Evolutionary conservation across 2,113 vertebrate species (phyloP).

Genomic region (Onychorhynchus coronatus): DNA sequence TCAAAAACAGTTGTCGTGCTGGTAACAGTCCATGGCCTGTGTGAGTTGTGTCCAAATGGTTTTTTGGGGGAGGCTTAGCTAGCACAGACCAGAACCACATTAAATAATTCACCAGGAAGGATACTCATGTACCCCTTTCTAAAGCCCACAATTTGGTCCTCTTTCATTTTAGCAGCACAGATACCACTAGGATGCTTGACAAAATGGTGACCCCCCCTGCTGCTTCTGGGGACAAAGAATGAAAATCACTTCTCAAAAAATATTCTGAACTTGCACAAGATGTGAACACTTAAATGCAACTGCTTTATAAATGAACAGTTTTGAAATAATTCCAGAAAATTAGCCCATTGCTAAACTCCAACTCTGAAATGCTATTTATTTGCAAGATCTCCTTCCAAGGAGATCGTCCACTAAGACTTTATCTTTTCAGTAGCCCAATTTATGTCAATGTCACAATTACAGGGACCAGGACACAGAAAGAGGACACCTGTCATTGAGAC

Average conservation of each 20-base stretch:
- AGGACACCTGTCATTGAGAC: slow-evolving; percentile 68
- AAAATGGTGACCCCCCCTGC: not conserved
- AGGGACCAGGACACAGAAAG: slow-evolving; percentile 65
- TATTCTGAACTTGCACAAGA: not conserved
- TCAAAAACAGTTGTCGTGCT: not conserved
- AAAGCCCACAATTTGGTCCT: not conserved
- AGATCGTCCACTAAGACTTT: slow-evolving; percentile 56
- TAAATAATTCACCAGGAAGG: not conserved
- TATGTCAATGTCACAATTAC: slow-evolving; percentile 38
- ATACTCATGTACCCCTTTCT: not conserved
- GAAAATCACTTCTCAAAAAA: not conserved
- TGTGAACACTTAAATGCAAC: not conserved
- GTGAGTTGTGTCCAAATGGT: not conserved
- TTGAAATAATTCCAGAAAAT: not conserved
- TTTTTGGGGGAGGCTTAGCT: not conserved
- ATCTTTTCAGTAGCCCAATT: slow-evolving; percentile 77
- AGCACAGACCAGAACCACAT: not conserved
- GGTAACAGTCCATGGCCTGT: not conserved
- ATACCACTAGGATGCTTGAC: not conserved
- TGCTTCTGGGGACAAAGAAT: not conserved
- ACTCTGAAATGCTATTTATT: not conserved
- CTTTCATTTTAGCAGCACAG: not conserved
- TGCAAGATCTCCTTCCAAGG: slow-evolving; percentile 42
- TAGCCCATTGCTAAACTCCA: not conserved
- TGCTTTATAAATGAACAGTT: not conserved